Evolutionary conservation across 2,797 vertebrate genomes (phyloP).

Genomic region (Petrocephalus schoutedeni): DNA sequence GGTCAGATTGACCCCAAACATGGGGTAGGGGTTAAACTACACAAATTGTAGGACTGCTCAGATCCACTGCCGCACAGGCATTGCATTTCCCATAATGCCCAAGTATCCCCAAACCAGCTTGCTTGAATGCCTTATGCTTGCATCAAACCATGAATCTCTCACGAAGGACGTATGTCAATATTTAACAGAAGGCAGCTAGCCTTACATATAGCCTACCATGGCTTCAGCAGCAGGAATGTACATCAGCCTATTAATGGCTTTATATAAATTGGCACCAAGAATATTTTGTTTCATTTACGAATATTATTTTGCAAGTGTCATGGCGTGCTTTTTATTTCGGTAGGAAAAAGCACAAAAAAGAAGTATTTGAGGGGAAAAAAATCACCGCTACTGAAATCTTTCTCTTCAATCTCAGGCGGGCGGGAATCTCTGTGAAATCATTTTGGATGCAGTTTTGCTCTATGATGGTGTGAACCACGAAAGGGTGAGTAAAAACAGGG

Average conservation of each 20-base stretch:
- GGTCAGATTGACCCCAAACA: no score
- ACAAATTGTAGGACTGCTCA: neutral
- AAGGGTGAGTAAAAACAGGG: neutral
- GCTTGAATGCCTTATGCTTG: neutral
- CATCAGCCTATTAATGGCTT: neutral
- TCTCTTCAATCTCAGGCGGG: neutral
- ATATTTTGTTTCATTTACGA: neutral
- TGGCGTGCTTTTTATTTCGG: neutral
- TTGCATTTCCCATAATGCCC: neutral
- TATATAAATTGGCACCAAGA: neutral
- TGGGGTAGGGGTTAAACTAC: neutral
- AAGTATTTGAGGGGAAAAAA: neutral
- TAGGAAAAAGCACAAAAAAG: neutral
- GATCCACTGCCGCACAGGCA: neutral
- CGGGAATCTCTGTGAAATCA: neutral
- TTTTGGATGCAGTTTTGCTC: neutral
- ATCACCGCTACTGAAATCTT: neutral
- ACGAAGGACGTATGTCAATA: neutral
- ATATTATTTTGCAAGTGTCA: neutral
- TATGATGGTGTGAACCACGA: neutral
- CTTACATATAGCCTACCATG: neutral
- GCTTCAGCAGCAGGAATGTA: neutral
- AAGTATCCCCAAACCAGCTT: neutral
- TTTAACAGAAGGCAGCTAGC: neutral
- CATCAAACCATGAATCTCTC: neutral